Evolutionary conservation across 2,797 vertebrate genomes (phyloP).

Genomic region (Tragelaphus eurycerus): DNA sequence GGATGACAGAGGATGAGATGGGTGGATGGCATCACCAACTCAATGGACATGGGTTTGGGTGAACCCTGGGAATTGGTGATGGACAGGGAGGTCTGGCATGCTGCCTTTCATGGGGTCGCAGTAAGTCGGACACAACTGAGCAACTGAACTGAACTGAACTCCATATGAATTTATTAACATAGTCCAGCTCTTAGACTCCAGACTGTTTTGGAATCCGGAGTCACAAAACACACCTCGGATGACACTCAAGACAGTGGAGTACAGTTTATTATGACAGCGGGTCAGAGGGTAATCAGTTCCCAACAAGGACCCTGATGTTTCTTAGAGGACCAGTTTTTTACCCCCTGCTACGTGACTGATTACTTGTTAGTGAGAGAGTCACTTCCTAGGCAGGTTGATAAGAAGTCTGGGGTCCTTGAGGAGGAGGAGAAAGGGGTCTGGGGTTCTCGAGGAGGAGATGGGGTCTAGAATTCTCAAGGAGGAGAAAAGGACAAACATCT

Average conservation of each 20-base stretch:
- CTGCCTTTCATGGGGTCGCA: fast-evolving
- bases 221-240: not conserved
- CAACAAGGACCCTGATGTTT: not conserved
- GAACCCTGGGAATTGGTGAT: not conserved
- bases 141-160: not conserved
- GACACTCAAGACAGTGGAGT: not conserved
- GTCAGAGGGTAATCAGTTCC: not conserved
- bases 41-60: not conserved
- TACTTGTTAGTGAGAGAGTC: not conserved
- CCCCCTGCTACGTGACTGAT: not conserved
- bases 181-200: not conserved
- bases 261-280: not conserved
- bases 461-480: not conserved
- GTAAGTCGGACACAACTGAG: fast-evolving
- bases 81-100: fast-evolving
- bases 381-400: not conserved
- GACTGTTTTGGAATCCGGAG: not conserved
- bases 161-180: not conserved
- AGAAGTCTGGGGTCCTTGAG: not conserved
- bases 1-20: too few species aligned
- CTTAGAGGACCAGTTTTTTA: not conserved
- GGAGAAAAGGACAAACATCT: not conserved
- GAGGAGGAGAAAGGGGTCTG: not conserved
- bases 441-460: not conserved
- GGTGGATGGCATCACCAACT: too few species aligned